These are phyloP conservation scores for Saguinus imperator DNA, from an alignment of 2,113 vertebrate genomes.

Conservation along the genomic window DNA sequence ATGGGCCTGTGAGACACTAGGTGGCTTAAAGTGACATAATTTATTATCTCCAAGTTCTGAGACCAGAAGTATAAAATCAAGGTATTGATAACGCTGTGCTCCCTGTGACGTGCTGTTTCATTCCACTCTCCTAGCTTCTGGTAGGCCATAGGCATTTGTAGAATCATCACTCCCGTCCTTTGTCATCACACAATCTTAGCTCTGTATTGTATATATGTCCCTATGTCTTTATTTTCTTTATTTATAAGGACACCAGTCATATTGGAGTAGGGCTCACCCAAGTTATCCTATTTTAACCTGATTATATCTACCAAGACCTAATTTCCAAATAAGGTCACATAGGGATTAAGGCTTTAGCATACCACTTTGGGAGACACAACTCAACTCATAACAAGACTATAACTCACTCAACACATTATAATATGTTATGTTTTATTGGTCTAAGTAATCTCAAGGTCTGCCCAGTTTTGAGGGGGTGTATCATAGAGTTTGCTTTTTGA, in stretches of 20 bases:
- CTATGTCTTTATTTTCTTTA: not conserved
- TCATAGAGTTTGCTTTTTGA: not conserved
- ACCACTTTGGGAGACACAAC: not conserved
- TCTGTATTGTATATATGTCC: not conserved
- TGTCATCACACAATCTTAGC: not conserved
- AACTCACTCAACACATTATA: not conserved
- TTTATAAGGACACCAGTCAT: not conserved
- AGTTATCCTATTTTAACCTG: not conserved
- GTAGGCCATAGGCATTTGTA: not conserved
- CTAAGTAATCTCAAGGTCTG: not conserved
- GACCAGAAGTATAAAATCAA: not conserved
- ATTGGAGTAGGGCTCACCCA: not conserved
- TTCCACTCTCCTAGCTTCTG: not conserved
- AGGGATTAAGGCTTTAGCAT: not conserved
- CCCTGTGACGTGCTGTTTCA: not conserved
- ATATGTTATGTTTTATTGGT: not conserved
- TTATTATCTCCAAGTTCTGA: not conserved
- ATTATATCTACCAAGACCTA: not conserved
- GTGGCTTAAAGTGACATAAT: not conserved
- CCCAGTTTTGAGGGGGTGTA: not conserved
- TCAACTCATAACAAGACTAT: not conserved
- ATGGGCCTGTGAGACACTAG: not conserved
- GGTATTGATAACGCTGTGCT: rapidly evolving
- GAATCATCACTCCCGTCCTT: not conserved
- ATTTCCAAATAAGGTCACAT: not conserved